phyloP scores from a whole-genome alignment of 2,888 invertebrate genomes.

The Lampropteryx suffumata region DNA sequence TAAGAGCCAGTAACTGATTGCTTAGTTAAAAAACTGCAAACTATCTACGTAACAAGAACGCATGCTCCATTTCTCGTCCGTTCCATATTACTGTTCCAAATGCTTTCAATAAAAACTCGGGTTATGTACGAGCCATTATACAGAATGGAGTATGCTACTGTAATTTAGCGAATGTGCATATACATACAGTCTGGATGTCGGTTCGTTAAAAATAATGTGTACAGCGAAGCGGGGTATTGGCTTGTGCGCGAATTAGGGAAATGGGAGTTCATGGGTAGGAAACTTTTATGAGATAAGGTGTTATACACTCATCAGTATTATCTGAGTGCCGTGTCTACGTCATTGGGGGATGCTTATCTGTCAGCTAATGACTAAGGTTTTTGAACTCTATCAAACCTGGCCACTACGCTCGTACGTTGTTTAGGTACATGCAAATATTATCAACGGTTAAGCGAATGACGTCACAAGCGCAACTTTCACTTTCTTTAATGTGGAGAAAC shows the following conservation, averaged over 20 bases:
- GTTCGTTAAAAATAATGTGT: slow-evolving; percentile 30
- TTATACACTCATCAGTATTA: background rate
- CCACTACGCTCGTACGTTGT: too few relatives aligned
- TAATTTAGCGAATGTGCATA: slow-evolving; percentile 26
- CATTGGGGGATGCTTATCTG: too few relatives aligned
- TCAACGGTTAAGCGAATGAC: too few relatives aligned
- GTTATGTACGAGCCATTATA: slow-evolving; percentile 22
- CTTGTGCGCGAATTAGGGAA: slow-evolving; percentile 4
- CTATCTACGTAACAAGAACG: slow-evolving; percentile 3
- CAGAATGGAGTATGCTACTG: slow-evolving; percentile 26
- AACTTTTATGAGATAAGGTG: slow-evolving; percentile 4
- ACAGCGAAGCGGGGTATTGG: slow-evolving; percentile 9
- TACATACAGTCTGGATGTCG: slow-evolving; percentile 9
- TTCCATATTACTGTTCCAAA: slow-evolving; percentile 15
- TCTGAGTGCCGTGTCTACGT: too few relatives aligned
- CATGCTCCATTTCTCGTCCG: slow-evolving; percentile 10
- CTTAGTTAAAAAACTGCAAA: background rate
- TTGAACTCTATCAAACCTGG: too few relatives aligned
- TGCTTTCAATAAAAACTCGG: slow-evolving; percentile 20
- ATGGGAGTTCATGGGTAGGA: slow-evolving; percentile 6
- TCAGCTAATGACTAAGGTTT: too few relatives aligned
- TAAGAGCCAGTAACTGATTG: background rate
- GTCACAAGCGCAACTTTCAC: too few relatives aligned
- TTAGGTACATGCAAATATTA: too few relatives aligned
- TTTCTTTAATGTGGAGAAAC: too few relatives aligned